phyloP scores from a whole-genome alignment of 2,888 invertebrate species.

The Heliconius ethilla region DNA sequence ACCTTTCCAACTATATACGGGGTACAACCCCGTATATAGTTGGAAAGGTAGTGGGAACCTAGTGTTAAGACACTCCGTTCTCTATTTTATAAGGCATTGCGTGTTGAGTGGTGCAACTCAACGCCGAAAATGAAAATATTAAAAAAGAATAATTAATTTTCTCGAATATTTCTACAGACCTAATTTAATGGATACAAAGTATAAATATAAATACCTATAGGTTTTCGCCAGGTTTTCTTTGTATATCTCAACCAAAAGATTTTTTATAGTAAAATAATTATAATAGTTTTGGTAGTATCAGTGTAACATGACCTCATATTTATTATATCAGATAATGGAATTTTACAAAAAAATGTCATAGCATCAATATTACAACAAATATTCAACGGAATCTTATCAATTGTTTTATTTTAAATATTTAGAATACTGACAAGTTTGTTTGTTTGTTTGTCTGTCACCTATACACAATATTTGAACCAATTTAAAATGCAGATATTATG shows the following conservation, averaged over 20 bases:
- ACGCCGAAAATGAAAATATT: no score
- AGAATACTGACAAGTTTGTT: not conserved
- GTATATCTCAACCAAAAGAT: not conserved
- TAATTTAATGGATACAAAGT: no score
- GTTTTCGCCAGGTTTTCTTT: not conserved
- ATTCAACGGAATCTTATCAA: not conserved
- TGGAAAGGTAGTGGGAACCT: no score
- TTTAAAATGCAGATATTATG: not conserved
- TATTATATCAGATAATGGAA: slow-evolving; percentile 10
- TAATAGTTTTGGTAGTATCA: not conserved
- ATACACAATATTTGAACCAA: not conserved
- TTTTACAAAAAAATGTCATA: not conserved
- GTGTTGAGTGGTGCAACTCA: not conserved
- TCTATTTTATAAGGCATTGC: no score
- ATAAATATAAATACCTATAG: not conserved
- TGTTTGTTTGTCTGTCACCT: not conserved
- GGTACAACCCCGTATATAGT: not conserved
- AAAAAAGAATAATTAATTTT: no score
- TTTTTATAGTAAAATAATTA: not conserved
- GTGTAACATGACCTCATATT: slow-evolving; percentile 7
- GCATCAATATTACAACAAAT: not conserved
- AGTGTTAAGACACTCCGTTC: no score
- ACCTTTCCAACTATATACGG: no score
- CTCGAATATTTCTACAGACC: no score
- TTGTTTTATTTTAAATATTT: not conserved